A percentile compares a stretch with the other conserved stretches of the same genome.
Evolutionary conservation across 2,797 vertebrate species (phyloP).

Genomic region (Hafferia zeledoni): DNA sequence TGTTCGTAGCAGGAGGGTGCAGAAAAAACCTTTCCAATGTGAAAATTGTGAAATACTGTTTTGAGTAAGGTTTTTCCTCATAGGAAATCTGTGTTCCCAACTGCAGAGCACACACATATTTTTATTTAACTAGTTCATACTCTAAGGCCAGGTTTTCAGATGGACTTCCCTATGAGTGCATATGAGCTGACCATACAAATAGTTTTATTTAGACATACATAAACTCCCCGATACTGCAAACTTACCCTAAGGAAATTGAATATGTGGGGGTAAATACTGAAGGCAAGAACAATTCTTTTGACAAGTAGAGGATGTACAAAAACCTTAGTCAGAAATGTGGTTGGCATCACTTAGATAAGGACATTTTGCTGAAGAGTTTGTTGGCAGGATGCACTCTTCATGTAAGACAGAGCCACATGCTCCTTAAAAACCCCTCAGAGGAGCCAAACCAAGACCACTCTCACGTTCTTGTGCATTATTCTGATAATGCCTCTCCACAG

Average conservation of each 20-base stretch:
- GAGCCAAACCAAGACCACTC: neutral
- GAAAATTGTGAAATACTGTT: neutral
- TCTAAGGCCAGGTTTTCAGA: neutral
- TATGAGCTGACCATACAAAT: neutral
- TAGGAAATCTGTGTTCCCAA: neutral
- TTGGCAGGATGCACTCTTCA: neutral
- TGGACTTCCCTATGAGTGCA: accelerated
- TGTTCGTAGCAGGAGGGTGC: neutral
- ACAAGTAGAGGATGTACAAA: neutral
- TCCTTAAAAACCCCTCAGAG: neutral
- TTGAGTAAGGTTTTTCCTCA: neutral
- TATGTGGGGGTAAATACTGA: neutral
- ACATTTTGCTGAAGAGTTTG: neutral
- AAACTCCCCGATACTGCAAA: neutral
- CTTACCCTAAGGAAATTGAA: neutral
- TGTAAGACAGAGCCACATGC: neutral
- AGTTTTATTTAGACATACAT: neutral
- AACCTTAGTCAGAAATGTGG: neutral
- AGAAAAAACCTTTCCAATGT: neutral
- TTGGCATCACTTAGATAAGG: neutral
- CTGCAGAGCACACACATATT: neutral
- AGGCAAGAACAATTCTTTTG: neutral
- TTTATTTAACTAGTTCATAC: neutral
- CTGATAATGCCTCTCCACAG: neutral
- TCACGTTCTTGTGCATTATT: neutral